Conservation (phyloP, 2,797 vertebrate species). For the Euphonia xanthogaster region DNA sequence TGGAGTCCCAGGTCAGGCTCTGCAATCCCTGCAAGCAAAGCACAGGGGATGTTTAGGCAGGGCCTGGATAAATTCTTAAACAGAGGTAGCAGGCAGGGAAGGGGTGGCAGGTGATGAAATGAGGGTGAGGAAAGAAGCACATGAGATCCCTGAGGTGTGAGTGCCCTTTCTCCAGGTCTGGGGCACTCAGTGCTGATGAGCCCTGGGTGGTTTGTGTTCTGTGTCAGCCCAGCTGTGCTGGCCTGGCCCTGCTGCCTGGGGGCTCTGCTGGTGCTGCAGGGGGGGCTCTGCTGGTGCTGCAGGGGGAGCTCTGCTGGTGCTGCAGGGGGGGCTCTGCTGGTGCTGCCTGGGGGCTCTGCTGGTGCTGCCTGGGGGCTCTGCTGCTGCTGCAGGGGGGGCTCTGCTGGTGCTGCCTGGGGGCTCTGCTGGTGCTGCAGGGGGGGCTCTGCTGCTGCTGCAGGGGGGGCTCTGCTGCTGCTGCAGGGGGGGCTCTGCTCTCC, state of each 20-base stretch:
- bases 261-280: not conserved
- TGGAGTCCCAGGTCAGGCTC: not conserved
- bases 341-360: no score
- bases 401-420: not conserved
- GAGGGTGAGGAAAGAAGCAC: slow-evolving; percentile 19
- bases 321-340: not conserved
- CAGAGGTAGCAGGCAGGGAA: not conserved
- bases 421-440: no score
- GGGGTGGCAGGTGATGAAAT: slow-evolving; percentile 31
- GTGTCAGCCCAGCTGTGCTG: not conserved
- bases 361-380: no score
- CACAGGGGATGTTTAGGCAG: not conserved
- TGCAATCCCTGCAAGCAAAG: accelerated
- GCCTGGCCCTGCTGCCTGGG: not conserved
- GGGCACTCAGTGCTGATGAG: not conserved
- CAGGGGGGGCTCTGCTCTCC: not conserved
- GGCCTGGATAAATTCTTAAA: not conserved
- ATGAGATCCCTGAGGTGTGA: not conserved
- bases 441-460: not conserved
- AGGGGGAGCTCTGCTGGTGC: no score
- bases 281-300: not conserved
- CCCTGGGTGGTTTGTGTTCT: not conserved
- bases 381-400: no score
- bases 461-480: not conserved
- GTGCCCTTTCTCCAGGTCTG: slow-evolving; percentile 4